Base-by-base conservation (phyloP, 92 coral and sea anemone species). In the Chrysogorgia sp. region DNA sequence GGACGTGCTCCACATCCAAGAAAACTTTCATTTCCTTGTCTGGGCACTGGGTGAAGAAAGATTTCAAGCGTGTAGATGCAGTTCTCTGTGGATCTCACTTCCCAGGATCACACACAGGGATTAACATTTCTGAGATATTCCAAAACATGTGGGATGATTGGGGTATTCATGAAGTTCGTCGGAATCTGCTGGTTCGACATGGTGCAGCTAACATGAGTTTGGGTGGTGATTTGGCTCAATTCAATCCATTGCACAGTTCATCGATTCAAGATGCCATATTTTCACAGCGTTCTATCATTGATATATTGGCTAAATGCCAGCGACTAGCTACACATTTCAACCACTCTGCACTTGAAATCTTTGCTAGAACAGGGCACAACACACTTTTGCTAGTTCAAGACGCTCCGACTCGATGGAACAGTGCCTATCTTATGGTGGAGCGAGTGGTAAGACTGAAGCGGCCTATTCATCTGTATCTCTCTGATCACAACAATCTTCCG, bases 31-130 rank as follows among this genome's bases (percentile, higher is more conserved):
- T 58, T 58, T n/a, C n/a, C 37, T 63, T n/a, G n/a, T n/a, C n/a
- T n/a, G n/a, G n/a, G n/a, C n/a, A n/a, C n/a, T n/a, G n/a, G n/a
- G n/a, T n/a, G n/a, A n/a, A n/a, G n/a, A n/a, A n/a, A n/a, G n/a
- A n/a, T n/a, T n/a, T n/a, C n/a, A n/a, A n/a, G n/a, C n/a, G n/a
- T n/a, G n/a, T n/a, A n/a, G n/a, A n/a, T n/a, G n/a, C n/a, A n/a
- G n/a, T n/a, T n/a, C n/a, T n/a, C n/a, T n/a, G n/a, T n/a, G n/a
- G n/a, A n/a, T n/a, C n/a, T n/a, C n/a, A n/a, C n/a, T n/a, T n/a
- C 20, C 70, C 70, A 33, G 70, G 70, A 43, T 63, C 48, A 63
- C 70, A 63, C 70, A 63, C 48, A 17, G 70, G 70, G 37, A 29
- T 30, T 63, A 63, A 63, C 37, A 63, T 63, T n/a, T 43, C 50